Evolutionary conservation across 2,797 vertebrate species (phyloP).

Genomic region (Anas bahamensis): DNA sequence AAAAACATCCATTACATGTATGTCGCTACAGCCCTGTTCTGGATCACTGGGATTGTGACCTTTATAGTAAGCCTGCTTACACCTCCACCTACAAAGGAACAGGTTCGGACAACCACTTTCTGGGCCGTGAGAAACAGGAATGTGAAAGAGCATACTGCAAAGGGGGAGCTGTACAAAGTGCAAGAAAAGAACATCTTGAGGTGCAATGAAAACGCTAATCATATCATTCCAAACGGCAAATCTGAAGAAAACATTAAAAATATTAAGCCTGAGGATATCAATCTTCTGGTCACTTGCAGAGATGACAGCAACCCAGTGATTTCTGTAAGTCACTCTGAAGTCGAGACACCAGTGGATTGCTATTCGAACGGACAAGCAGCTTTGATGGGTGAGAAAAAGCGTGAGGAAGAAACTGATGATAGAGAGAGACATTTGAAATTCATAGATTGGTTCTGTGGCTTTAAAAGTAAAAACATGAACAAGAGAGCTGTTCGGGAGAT

Average conservation of each 20-base stretch:
- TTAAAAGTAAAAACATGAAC: slow-evolving; percentile 81
- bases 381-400: slow-evolving; percentile 78
- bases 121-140: slow-evolving; percentile 86
- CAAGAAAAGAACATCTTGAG: slow-evolving; percentile 80
- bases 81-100: slow-evolving; percentile 87
- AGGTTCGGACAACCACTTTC: slow-evolving; percentile 88
- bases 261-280: slow-evolving; percentile 84
- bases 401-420: slow-evolving; percentile 65
- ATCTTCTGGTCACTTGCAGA: slow-evolving; percentile 85
- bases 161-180: slow-evolving; percentile 76
- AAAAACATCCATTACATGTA: slow-evolving; percentile 96
- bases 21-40: slow-evolving; percentile 91
- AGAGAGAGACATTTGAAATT: slow-evolving; percentile 77
- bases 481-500: slow-evolving; percentile 75
- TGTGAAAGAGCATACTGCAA: slow-evolving; percentile 61
- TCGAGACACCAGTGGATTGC: slow-evolving; percentile 86
- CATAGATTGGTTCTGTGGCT: slow-evolving; percentile 91
- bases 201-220: slow-evolving; percentile 69
- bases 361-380: slow-evolving; percentile 84
- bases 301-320: slow-evolving; percentile 84
- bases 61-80: slow-evolving; percentile 92
- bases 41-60: slow-evolving; percentile 91
- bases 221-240: slow-evolving; percentile 79
- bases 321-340: slow-evolving; percentile 85
- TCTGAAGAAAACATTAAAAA: slow-evolving; percentile 84